Base-by-base conservation (phyloP, 2,113 vertebrate species). In the Gymnorhina tibicen region DNA sequence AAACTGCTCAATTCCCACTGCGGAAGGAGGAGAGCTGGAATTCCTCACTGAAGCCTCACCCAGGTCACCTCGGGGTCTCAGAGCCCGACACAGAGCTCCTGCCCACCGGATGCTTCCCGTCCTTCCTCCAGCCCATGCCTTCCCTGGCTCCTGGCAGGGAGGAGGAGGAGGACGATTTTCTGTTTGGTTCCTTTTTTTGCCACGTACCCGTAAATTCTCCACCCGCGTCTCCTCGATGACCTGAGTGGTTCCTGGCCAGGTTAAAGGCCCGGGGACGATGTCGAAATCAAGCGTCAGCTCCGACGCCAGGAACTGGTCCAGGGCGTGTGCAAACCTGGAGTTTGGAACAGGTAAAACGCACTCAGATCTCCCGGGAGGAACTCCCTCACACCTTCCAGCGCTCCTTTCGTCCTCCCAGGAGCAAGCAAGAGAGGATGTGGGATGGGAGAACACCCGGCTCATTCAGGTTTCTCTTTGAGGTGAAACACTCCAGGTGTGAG, bases 191-290 rank as follows among this genome's bases (percentile, higher is more conserved):
- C n/a, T n/a, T 7, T 17, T n/a, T 26, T 49, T 23, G 23, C 7
- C 58, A 26, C 68, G 49, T 86, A 99, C 99, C 98, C 98, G 98
- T 92, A 99, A 98, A 96, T 97, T 97, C 21, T 98, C 98, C 8
- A 91, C 92, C n/a, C 98, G 96, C 3, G 99, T 98, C 95, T 99
- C 99, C 97, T 99, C 98, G 55, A 99, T 98, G 69, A 98, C 93
- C 82, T 98, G 96, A 84, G 98, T 98, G 9, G 99, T 99, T 84
- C 98, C 98, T 18, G 99, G 99, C 99, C 99, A 99, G 18, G 98
- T 99, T 83, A 99, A 97, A 88, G 99, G 98, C 49, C 98, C 99
- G 58, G 99, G 99, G 13, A 98, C 97, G 90, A 99, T 98, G 62
- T 95, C 98, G 85, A 88, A 98, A 87, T 97, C 98, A 55, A 99